phyloP scores from a whole-genome alignment of 2,113 vertebrate species.

The Psittacula cyanocephala region DNA sequence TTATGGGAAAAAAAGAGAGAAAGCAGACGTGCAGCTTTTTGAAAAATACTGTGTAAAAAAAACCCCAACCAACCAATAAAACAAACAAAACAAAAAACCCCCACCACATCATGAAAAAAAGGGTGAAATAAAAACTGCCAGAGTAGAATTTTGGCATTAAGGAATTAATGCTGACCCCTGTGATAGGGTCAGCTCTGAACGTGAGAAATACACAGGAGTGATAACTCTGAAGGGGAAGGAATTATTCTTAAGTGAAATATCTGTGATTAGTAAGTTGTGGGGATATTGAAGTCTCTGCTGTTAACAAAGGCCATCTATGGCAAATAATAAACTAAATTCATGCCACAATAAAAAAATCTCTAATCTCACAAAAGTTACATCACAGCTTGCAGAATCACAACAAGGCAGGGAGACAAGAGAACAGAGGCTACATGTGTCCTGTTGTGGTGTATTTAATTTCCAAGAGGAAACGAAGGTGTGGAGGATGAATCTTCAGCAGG shows the following conservation, averaged over 20 bases:
- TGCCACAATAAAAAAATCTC: background rate
- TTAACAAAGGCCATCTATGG: background rate
- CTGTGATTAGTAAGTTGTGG: background rate
- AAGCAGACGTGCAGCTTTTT: background rate
- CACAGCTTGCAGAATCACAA: background rate
- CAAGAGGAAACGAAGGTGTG: background rate
- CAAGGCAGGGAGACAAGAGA: background rate
- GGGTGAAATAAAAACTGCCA: background rate
- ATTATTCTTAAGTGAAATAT: background rate
- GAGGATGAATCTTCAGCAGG: background rate
- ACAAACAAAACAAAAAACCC: background rate
- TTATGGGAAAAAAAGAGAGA: background rate
- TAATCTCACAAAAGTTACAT: background rate
- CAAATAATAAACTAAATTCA: background rate
- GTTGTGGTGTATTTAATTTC: background rate
- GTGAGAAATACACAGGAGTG: background rate
- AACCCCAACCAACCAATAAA: rapidly evolving
- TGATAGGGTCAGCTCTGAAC: background rate
- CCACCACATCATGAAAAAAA: background rate
- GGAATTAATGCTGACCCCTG: background rate
- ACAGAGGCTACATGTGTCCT: rapidly evolving
- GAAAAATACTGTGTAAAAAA: background rate
- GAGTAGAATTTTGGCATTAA: background rate
- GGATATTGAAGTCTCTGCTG: background rate
- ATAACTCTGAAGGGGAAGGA: background rate